These are phyloP conservation scores for Boloria euphrosyne DNA, from an alignment of 2,888 invertebrate species.

Conservation along the genomic window DNA sequence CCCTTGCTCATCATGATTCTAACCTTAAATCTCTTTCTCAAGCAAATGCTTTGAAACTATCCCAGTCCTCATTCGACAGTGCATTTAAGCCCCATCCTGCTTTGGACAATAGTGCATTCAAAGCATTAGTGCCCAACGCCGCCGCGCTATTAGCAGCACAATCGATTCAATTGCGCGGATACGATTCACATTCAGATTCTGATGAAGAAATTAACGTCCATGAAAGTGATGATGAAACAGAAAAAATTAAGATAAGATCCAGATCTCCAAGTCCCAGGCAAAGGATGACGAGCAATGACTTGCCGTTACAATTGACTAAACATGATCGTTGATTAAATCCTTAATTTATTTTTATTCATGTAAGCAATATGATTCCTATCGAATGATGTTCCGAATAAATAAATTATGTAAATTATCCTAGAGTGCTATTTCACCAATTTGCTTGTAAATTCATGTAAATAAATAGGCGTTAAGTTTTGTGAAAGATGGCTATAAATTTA, in stretches of 20 bases:
- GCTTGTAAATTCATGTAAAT: slow-evolving; percentile 74
- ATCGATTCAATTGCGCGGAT: slow-evolving; percentile 72
- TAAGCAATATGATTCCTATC: slow-evolving; percentile 65
- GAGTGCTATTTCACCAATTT: slow-evolving; percentile 54
- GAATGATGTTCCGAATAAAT: slow-evolving; percentile 62
- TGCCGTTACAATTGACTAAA: slow-evolving; percentile 87
- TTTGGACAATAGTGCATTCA: slow-evolving; percentile 92
- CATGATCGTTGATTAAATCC: slow-evolving; percentile 83
- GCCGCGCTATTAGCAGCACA: slow-evolving; percentile 80
- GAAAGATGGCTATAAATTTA: slow-evolving; percentile 57
- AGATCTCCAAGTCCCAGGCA: slow-evolving; percentile 73
- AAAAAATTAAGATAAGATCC: slow-evolving; percentile 69
- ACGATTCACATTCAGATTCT: slow-evolving; percentile 82
- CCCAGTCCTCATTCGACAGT: slow-evolving; percentile 66
- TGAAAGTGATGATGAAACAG: slow-evolving; percentile 85
- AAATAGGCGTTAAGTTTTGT: slow-evolving; percentile 63
- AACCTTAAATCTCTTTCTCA: slow-evolving; percentile 83
- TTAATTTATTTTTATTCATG: slow-evolving; percentile 59
- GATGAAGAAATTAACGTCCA: slow-evolving; percentile 94
- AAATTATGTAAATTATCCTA: slow-evolving; percentile 62
- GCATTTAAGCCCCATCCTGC: slow-evolving; percentile 79
- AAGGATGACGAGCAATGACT: slow-evolving; percentile 64
- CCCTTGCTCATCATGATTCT: slow-evolving; percentile 85
- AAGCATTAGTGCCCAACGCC: slow-evolving; percentile 87
- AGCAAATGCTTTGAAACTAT: slow-evolving; percentile 78